Percentiles rank a stretch among this genome's conserved stretches.
These are phyloP conservation scores for Pseudorhiza aurosa DNA, from an alignment of 30 jellyfish, hydroid and myxozoan species.

Conservation along the genomic window DNA sequence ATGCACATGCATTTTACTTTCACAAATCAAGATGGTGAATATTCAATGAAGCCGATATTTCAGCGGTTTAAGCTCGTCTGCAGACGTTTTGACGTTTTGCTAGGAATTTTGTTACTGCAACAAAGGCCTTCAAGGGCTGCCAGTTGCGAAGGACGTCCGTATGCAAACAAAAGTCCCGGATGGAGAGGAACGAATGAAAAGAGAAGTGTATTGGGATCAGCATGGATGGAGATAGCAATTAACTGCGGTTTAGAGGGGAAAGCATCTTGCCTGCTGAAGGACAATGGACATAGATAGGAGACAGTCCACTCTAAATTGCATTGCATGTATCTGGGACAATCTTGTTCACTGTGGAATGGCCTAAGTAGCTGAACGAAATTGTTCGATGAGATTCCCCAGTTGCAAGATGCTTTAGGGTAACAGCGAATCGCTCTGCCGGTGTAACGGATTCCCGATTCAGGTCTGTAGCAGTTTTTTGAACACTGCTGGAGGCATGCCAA, in stretches of 20 bases:
- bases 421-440: slow-evolving; percentile 30
- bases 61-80: too few species aligned
- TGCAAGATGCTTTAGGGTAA: slow-evolving; percentile 6
- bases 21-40: too few species aligned
- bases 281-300: slow-evolving; percentile 53
- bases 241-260: not conserved
- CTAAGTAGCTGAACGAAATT: slow-evolving; percentile 22
- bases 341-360: slow-evolving; percentile 26
- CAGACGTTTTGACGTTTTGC: too few species aligned
- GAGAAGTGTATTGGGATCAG: not conserved
- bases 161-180: too few species aligned
- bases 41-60: too few species aligned
- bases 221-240: not conserved
- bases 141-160: too few species aligned
- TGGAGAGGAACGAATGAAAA: too few species aligned
- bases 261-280: slow-evolving; percentile 51
- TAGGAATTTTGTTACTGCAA: too few species aligned
- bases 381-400: slow-evolving; percentile 22
- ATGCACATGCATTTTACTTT: too few species aligned
- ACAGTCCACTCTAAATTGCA: slow-evolving; percentile 51
- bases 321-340: slow-evolving; percentile 40
- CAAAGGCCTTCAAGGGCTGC: too few species aligned
- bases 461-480: not conserved
- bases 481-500: not conserved
- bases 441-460: not conserved